Base-by-base conservation (phyloP, 2,113 vertebrate species). In the Boulengeromyrus knoepffleri region DNA sequence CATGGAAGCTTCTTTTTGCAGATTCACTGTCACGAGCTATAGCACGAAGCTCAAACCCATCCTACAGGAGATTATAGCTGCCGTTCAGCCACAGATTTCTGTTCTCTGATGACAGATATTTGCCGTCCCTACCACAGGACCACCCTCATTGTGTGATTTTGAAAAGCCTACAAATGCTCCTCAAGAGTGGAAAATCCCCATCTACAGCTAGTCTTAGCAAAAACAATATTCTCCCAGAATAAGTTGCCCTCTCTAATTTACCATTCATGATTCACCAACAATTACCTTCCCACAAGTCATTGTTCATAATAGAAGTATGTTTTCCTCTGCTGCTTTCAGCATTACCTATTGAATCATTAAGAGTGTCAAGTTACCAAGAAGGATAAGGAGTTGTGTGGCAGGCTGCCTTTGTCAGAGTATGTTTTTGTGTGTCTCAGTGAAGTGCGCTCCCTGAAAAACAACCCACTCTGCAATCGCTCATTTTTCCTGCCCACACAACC, bases 401-500 rank as follows among this genome's bases (percentile, higher is more conserved):
- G 31, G 49, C 47, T 62, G 87, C 36, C 56, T 88, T 88, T 58
- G 87, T 88, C n/a, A 42, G 53, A 66, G 31, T n/a, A 12, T 87
- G 85, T 50, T 50, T 87, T 56, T 8, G 50, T 87, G 86, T 56
- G 47, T 39, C 50, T 87, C 49, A 6, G 46, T 87, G 47, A 53
- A 87, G 47, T 87, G 27, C 3, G 27, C 49, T 87, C 36, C 21
- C 13, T 53, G 49, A 56, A 53, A 56, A 87, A 87, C 86, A 87
- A 56, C 49, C 86, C 49, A 36, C 86, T 53, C 86, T 53, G 49
- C 86, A 7, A 53, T 27, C 17, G 85, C 85, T 12, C 83, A 24
- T 85, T 49, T 85, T n/a, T n/a, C 27, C 85, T 87, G 85, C 85
- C 85, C 85, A 87, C 85, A 87, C 49, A 87, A 50, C 49, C 85